Evolutionary conservation across 2,113 vertebrate genomes (phyloP).

Genomic region (Colius striatus): DNA sequence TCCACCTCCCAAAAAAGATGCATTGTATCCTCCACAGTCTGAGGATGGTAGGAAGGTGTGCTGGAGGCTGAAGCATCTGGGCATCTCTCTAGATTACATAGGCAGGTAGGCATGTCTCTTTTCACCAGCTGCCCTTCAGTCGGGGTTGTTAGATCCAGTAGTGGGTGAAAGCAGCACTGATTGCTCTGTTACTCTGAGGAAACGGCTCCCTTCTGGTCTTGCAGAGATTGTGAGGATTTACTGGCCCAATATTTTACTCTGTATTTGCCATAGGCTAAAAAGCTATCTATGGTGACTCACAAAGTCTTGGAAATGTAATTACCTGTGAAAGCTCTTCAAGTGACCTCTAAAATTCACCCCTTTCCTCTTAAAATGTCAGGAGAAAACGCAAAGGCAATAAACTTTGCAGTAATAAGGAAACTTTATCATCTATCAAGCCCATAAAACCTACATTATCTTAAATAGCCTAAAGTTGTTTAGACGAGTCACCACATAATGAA

Average conservation of each 20-base stretch:
- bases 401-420: not conserved
- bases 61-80: not conserved
- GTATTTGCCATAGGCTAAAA: not conserved
- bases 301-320: not conserved
- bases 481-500: slow-evolving; percentile 13
- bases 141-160: not conserved
- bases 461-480: not conserved
- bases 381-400: slow-evolving; percentile 12
- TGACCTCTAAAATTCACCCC: not conserved
- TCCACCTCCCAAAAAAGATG: not conserved
- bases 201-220: not conserved
- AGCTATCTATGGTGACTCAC: not conserved
- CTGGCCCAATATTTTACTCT: not conserved
- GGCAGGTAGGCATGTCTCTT: not conserved
- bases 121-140: not conserved
- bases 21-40: not conserved
- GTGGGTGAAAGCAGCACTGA: not conserved
- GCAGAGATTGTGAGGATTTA: not conserved
- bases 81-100: accelerated
- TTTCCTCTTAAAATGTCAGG: slow-evolving; percentile 22
- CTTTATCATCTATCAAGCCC: not conserved
- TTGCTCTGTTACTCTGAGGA: not conserved
- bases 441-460: slow-evolving; percentile 2
- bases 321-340: not conserved
- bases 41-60: not conserved